Conservation (phyloP, 2,797 vertebrate species). For the Crocodylus rhombifer region DNA sequence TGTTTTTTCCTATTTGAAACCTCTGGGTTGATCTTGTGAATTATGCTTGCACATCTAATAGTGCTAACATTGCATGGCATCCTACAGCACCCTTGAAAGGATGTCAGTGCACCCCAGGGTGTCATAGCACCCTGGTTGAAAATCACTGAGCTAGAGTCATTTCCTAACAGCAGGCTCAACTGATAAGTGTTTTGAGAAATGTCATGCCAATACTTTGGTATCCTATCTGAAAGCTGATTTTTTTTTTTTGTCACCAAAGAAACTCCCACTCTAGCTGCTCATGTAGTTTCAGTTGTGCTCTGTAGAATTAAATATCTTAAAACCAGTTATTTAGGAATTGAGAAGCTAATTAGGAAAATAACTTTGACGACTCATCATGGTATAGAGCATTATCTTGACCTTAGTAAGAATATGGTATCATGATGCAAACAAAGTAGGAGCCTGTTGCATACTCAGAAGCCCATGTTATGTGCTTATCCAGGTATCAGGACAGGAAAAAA, state of each 20-base stretch:
- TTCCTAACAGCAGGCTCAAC: neutral
- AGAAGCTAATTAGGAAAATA: neutral
- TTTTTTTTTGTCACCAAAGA: neutral
- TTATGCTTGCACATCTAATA: no score
- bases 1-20: no score
- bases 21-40: no score
- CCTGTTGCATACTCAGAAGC: neutral
- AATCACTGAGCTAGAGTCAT: neutral
- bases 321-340: neutral
- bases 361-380: neutral
- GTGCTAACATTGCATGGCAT: no score
- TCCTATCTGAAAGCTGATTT: neutral
- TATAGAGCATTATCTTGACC: neutral
- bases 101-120: no score
- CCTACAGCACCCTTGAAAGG: no score
- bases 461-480: neutral
- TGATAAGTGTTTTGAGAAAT: neutral
- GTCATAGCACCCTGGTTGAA: no score
- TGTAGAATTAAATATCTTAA: neutral
- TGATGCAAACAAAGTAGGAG: neutral
- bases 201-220: neutral
- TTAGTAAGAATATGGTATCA: neutral
- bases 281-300: neutral
- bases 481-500: neutral
- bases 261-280: neutral